Percentiles rank a stretch among this genome's conserved stretches.
phyloP scores from a whole-genome alignment of 2,113 vertebrate species.

The Casuarius casuarius region DNA sequence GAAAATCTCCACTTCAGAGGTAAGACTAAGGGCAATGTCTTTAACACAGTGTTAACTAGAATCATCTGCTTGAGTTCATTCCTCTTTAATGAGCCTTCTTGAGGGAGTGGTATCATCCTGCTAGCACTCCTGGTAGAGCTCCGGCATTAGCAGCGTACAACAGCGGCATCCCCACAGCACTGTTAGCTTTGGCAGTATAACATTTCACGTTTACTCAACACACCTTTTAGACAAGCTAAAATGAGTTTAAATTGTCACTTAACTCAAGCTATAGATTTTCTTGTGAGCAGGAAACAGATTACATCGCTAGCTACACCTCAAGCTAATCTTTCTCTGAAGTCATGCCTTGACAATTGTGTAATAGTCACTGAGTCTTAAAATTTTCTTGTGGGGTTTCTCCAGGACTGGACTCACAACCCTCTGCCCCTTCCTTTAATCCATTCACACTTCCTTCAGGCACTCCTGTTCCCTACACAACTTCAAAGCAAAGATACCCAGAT shows the following conservation, averaged over 20 bases:
- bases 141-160: background rate
- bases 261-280: background rate
- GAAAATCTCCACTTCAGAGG: background rate
- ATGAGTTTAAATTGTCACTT: background rate
- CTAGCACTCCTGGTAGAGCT: background rate
- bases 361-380: background rate
- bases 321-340: background rate
- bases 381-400: background rate
- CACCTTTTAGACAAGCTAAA: background rate
- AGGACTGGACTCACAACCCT: background rate
- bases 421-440: background rate
- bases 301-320: background rate
- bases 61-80: background rate
- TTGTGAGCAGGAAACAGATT: background rate
- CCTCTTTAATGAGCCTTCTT: background rate
- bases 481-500: background rate
- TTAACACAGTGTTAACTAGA: accelerated
- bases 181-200: background rate
- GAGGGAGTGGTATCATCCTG: background rate
- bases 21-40: background rate
- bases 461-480: background rate
- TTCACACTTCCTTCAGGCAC: background rate
- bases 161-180: background rate
- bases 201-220: background rate
- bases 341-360: background rate